Percentiles rank a stretch among this genome's conserved stretches.
phyloP scores from a whole-genome alignment of 2,797 vertebrate genomes.

The Naso thynnoides region DNA sequence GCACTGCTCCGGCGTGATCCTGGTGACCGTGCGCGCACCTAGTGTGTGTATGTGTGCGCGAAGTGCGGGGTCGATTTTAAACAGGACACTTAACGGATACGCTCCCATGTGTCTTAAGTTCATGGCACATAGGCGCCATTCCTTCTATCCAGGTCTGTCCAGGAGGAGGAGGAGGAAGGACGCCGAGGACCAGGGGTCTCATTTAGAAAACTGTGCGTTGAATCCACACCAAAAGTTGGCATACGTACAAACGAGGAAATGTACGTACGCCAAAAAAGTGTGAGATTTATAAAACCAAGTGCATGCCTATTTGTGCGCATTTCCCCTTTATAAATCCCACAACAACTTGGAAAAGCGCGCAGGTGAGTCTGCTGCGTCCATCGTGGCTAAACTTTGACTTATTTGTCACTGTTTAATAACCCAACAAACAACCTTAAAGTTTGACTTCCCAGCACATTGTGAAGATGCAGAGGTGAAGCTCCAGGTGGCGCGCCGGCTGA shows the following conservation, averaged over 20 bases:
- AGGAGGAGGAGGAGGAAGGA: background rate
- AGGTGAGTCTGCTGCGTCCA: background rate
- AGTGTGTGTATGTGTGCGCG: slow-evolving; percentile 4
- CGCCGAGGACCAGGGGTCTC: background rate
- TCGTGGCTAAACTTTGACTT: no score
- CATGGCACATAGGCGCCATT: background rate
- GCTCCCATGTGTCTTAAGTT: background rate
- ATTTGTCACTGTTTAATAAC: no score
- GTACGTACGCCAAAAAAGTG: no score
- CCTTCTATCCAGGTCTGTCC: background rate
- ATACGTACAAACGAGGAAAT: no score
- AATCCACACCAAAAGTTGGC: no score
- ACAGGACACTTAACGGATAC: background rate
- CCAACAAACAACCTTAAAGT: no score
- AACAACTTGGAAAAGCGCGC: no score
- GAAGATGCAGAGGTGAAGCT: background rate
- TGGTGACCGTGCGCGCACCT: no score
- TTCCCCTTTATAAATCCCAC: no score
- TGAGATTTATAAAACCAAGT: no score
- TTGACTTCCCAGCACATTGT: background rate
- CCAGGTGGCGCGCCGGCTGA: background rate
- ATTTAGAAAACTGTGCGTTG: no score
- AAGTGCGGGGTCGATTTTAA: background rate
- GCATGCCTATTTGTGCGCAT: no score
- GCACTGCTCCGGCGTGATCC: background rate